These are phyloP conservation scores for Vireo griseus DNA, from an alignment of 2,797 vertebrate species.

Conservation along the genomic window DNA sequence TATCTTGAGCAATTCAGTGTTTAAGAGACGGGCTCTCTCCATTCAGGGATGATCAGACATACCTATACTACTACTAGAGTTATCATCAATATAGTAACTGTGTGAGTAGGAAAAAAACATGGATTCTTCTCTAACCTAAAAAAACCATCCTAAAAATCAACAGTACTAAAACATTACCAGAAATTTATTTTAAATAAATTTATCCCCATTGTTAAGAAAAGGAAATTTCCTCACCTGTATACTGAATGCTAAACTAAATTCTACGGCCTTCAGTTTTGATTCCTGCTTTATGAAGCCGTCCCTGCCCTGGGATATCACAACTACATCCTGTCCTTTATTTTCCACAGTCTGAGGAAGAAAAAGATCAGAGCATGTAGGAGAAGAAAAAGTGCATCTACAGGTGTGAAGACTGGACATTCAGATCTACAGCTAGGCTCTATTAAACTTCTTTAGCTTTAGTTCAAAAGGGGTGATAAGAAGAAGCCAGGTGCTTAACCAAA, in stretches of 20 bases:
- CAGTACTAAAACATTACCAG: not conserved
- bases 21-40: not conserved
- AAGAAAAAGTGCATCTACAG: not conserved
- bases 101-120: not conserved
- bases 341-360: not conserved
- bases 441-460: not conserved
- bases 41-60: not conserved
- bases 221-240: not conserved
- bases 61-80: not conserved
- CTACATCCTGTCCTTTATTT: not conserved
- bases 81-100: not conserved
- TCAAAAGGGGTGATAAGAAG: not conserved
- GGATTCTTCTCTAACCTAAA: not conserved
- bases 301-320: not conserved
- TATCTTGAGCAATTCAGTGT: not conserved
- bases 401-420: not conserved
- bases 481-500: not conserved
- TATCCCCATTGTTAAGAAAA: not conserved
- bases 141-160: not conserved
- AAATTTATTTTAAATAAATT: not conserved
- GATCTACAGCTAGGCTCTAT: not conserved
- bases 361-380: not conserved
- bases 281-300: not conserved
- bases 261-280: not conserved
- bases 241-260: not conserved